A percentile compares a stretch with the other conserved stretches of the same genome.
Evolutionary conservation across 2,888 invertebrate genomes (phyloP).

Genomic region (Lypha dubia): DNA sequence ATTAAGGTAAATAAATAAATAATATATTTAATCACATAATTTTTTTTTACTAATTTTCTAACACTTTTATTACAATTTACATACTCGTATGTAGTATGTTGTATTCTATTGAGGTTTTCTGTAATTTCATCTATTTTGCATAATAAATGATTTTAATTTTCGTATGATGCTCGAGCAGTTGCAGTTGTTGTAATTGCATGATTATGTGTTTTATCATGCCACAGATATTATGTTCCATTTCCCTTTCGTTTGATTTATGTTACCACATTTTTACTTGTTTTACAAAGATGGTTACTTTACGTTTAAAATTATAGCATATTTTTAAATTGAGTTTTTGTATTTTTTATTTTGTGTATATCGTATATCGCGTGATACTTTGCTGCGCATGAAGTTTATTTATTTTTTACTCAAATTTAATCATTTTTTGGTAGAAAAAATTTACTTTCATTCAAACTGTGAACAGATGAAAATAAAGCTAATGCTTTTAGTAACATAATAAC

Average conservation of each 20-base stretch:
- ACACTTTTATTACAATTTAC: constrained; percentile 2
- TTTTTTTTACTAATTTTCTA: background rate
- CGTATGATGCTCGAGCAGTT: background rate
- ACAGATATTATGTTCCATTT: constrained; percentile 33
- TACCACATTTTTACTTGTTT: constrained; percentile 23
- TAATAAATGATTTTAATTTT: constrained; percentile 21
- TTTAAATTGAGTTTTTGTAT: background rate
- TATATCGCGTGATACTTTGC: constrained; percentile 34
- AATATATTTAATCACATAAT: background rate
- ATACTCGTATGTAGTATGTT: too few species aligned
- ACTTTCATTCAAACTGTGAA: too few species aligned
- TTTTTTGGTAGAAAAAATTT: background rate
- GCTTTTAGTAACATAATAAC: too few species aligned
- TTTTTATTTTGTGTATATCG: constrained; percentile 1
- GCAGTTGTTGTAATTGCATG: background rate
- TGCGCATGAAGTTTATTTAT: background rate
- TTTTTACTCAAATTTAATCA: constrained; percentile 1
- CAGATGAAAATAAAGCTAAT: too few species aligned
- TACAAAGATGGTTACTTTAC: background rate
- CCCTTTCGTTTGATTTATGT: constrained; percentile 42
- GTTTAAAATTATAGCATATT: background rate
- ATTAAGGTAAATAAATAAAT: constrained; percentile 61
- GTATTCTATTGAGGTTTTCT: constrained; percentile 4
- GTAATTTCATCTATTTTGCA: constrained; percentile 13
- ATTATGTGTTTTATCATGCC: constrained; percentile 34